Conservation (phyloP, 2,797 vertebrate genomes). For the Sciurus vulgaris region DNA sequence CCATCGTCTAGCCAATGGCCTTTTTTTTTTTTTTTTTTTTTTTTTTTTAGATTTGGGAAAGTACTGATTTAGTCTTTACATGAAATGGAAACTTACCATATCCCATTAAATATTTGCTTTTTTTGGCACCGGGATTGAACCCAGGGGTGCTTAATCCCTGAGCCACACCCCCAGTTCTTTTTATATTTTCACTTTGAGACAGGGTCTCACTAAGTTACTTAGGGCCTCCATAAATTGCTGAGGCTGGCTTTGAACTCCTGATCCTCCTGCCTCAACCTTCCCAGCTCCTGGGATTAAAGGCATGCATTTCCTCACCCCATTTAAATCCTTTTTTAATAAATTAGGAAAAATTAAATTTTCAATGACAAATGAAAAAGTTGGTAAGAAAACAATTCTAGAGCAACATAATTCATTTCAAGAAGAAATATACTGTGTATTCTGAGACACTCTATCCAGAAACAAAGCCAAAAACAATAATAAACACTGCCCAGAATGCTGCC, state of each 20-base stretch:
- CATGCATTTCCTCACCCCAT: no score
- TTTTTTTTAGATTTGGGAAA: conserved; percentile 32
- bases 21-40: no score
- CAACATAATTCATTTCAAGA: not conserved
- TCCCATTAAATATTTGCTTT: conserved; percentile 14
- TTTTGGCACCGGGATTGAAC: no score
- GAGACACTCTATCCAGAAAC: not conserved
- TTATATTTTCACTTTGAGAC: no score
- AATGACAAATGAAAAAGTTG: conserved; percentile 10
- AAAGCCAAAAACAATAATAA: conserved; percentile 24
- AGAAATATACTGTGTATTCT: conserved; percentile 31
- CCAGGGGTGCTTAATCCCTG: no score
- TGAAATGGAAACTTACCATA: not conserved
- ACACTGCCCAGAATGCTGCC: not conserved
- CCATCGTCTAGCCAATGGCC: not conserved
- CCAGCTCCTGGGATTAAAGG: no score
- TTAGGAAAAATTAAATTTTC: conserved; percentile 43
- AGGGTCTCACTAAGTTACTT: no score
- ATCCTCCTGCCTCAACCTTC: no score
- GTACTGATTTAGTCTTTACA: not conserved
- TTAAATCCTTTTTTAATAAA: not conserved
- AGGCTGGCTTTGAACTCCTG: no score
- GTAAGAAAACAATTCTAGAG: conserved; percentile 9
- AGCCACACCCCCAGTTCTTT: no score
- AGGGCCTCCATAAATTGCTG: no score